phyloP scores from a whole-genome alignment of 37 sponge, comb jelly and placozoan genomes.

The Tethya wilhelma region DNA sequence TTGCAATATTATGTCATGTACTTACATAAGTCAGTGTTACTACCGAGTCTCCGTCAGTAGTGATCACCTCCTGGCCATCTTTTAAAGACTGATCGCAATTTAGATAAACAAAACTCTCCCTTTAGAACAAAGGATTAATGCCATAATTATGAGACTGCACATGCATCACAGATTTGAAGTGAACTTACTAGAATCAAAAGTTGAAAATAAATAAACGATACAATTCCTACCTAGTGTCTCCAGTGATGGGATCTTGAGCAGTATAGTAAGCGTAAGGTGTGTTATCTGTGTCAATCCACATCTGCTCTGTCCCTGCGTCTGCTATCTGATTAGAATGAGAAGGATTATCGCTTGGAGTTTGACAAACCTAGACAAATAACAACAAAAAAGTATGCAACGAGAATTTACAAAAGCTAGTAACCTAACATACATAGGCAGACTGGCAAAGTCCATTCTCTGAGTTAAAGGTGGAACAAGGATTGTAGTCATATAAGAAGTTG shows the following conservation, averaged over 20 bases:
- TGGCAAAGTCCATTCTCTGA: background rate
- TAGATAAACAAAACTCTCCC: background rate
- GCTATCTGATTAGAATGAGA: background rate
- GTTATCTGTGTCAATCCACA: too few relatives aligned
- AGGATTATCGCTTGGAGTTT: background rate
- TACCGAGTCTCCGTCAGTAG: background rate
- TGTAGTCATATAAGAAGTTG: background rate
- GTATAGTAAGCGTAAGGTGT: slow-evolving; percentile 4
- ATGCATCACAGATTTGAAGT: too few relatives aligned
- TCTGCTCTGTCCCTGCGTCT: background rate
- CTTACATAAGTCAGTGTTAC: background rate
- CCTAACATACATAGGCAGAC: too few relatives aligned
- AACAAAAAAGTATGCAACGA: background rate
- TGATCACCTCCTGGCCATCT: background rate
- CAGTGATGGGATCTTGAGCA: background rate
- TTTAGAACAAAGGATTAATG: background rate
- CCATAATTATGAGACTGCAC: too few relatives aligned
- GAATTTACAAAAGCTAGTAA: background rate
- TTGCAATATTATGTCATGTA: too few relatives aligned
- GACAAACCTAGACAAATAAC: background rate
- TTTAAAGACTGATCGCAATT: background rate
- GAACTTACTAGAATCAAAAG: too few relatives aligned
- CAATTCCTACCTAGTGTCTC: too few relatives aligned
- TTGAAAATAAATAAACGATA: too few relatives aligned
- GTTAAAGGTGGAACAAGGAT: slow-evolving; percentile 1